Base-by-base conservation (phyloP, 2,888 invertebrate genomes). In the Ophioninae sp. region DNA sequence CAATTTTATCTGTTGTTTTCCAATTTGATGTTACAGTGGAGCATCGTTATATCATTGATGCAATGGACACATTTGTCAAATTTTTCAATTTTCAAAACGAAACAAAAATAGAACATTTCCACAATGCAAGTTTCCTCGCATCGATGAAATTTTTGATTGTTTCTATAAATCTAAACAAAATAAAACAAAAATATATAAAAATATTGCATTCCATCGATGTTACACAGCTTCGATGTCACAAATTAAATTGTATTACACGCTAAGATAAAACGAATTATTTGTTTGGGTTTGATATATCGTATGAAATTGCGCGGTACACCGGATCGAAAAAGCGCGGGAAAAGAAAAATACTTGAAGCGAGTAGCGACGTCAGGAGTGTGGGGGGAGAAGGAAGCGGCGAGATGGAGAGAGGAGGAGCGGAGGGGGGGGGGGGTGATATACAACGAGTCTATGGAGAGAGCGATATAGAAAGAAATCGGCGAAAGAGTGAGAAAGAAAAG, bases 381-480 rank as follows among this genome's bases (percentile, higher is more conserved):
- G 30, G 21, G 59, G 41, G 76, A 37, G 84, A 44, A 17, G 79
- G 61, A 37, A 73, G 79, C 44, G 76, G 64, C 7, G 72, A 67
- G 77, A 84, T 86, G 83, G 83, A 82, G 73, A 86, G 80, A 78
- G 41, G 81, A 78, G 39, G 84, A 39, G 21, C n/a, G n/a, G n/a
- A n/a, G 73, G 56, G 37, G 76, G 77, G 64, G 76, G 83, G 72
- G 75, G 79, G 50, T 13, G 73, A 79, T 79, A 61, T 50, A 61
- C 59, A 74, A 69, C 44, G 76, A 50, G 80, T 77, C 79, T 79
- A 76, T 74, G 79, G 64, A 67, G 85, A 81, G 80, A 69, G 79
- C 81, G 79, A 74, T 72, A 72, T 72, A 72, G 62, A 68, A 70
- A 75, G 78, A 84, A 79, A 81, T 81, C 64, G 59, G 75, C 73